Conservation (phyloP, 2,113 vertebrate species). For the Carassius carassius region DNA sequence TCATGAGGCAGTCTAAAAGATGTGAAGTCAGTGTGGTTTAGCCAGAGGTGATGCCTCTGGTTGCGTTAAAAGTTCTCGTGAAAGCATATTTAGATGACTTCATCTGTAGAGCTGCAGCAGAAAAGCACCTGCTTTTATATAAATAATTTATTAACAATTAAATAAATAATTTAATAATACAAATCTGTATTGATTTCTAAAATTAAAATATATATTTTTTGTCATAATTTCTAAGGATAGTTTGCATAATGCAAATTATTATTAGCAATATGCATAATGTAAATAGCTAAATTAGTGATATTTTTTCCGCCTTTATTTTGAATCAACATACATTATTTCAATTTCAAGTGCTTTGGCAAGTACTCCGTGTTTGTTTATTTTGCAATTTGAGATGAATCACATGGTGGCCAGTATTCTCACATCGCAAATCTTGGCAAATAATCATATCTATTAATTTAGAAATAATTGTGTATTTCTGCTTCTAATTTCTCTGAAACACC, state of each 20-base stretch:
- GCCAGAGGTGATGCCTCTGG: slow-evolving; percentile 16
- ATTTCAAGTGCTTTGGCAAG: not conserved
- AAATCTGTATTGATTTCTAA: not conserved
- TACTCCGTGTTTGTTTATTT: not conserved
- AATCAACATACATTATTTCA: not conserved
- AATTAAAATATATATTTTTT: not conserved
- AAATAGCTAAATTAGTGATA: too few relatives aligned
- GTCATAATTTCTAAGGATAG: too few relatives aligned
- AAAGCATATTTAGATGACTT: not conserved
- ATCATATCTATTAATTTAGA: slow-evolving; percentile 5
- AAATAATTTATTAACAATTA: not conserved
- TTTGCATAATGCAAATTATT: not conserved
- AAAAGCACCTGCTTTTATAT: not conserved
- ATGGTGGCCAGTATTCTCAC: not conserved
- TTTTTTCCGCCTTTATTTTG: too few relatives aligned
- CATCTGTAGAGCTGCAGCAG: not conserved
- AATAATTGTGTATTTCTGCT: slow-evolving; percentile 37
- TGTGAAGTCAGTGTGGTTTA: slow-evolving; percentile 25
- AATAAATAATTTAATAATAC: not conserved
- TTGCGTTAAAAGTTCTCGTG: not conserved
- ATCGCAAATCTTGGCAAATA: not conserved
- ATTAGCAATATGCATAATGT: too few relatives aligned
- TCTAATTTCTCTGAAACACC: slow-evolving; percentile 20
- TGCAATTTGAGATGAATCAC: not conserved
- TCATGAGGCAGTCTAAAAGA: slow-evolving; percentile 1